These are phyloP conservation scores for Montipora sp. DNA, from an alignment of 64 coral and sea anemone species.

Conservation along the genomic window DNA sequence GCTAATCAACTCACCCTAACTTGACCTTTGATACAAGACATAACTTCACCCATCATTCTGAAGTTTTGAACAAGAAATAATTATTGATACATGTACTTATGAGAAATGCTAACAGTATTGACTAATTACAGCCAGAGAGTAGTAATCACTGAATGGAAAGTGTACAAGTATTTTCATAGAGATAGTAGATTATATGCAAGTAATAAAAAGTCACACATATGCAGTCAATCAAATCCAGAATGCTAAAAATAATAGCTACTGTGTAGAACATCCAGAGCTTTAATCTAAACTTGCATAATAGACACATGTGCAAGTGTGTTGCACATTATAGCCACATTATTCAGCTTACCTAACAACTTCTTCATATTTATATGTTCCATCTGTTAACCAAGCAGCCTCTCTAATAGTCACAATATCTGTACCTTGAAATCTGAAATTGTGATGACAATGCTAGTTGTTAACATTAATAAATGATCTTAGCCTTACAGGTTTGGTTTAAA, in stretches of 20 bases:
- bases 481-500: no score
- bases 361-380: slow-evolving; percentile 92
- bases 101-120: no score
- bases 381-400: slow-evolving; percentile 94
- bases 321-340: not conserved
- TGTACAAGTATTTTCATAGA: no score
- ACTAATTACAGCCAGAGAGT: not conserved
- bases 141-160: no score
- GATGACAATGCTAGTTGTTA: not conserved
- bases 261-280: no score
- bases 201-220: no score
- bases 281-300: no score
- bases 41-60: slow-evolving; percentile 97
- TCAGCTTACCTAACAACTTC: slow-evolving; percentile 86
- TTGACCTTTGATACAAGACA: slow-evolving; percentile 89
- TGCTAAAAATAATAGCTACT: no score
- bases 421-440: slow-evolving; percentile 77
- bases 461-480: no score
- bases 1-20: slow-evolving; percentile 71
- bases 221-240: no score
- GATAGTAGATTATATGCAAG: not conserved
- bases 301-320: no score
- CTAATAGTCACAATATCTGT: slow-evolving; percentile 93
- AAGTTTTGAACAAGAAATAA: not conserved
- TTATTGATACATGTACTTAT: no score